These are phyloP conservation scores for Drosophila nigrodunni DNA, from an alignment of 1,140 invertebrate species.

Conservation along the genomic window DNA sequence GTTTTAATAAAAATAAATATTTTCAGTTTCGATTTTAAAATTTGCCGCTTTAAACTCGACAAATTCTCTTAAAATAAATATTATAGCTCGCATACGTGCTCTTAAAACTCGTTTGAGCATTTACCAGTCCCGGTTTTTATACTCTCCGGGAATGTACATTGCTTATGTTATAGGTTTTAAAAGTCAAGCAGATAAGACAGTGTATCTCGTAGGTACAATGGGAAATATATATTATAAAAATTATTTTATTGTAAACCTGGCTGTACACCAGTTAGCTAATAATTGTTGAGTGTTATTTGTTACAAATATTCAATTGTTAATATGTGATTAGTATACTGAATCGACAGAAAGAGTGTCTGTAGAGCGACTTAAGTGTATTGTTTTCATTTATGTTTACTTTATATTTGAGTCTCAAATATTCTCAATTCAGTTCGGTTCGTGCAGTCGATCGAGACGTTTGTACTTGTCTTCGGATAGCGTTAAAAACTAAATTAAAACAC, in stretches of 20 bases:
- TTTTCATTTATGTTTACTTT: background rate
- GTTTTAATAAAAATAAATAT: too few relatives aligned
- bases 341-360: conserved; percentile 5
- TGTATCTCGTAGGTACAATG: background rate
- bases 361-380: background rate
- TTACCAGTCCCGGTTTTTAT: conserved; percentile 23
- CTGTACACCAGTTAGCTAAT: background rate
- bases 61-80: background rate
- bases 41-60: background rate
- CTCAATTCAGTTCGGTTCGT: conserved; percentile 29
- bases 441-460: conserved; percentile 31
- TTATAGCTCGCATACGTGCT: background rate
- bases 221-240: background rate
- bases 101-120: conserved; percentile 36
- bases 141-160: background rate
- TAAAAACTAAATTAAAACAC: conserved; percentile 5
- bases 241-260: background rate
- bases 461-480: conserved; percentile 7
- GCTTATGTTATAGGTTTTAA: background rate
- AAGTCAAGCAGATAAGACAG: background rate
- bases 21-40: too few relatives aligned
- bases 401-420: conserved; percentile 9
- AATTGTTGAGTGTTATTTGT: too few relatives aligned
- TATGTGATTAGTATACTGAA: too few relatives aligned
- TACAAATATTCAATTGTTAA: too few relatives aligned